Evolutionary conservation across 2,888 invertebrate genomes (phyloP).

Genomic region (Arge pagana): DNA sequence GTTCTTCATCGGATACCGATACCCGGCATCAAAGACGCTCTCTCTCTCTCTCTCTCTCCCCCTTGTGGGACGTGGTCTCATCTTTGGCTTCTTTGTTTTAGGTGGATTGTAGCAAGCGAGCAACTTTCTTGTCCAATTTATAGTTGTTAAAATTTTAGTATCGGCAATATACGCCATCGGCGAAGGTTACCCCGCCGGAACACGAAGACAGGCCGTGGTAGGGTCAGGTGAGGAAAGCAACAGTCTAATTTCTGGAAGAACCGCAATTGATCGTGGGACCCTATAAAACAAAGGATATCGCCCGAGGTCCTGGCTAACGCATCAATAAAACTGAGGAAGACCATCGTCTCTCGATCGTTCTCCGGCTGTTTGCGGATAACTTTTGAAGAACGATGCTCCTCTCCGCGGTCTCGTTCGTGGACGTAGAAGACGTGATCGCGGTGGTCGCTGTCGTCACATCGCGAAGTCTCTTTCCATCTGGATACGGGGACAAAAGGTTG

Average conservation of each 20-base stretch:
- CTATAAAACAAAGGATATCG: slow-evolving; percentile 37
- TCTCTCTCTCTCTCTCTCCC: slow-evolving; percentile 8
- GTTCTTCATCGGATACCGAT: no score
- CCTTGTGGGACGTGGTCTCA: no score
- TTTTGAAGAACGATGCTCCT: not conserved
- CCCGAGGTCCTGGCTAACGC: not conserved
- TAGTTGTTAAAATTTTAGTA: slow-evolving; percentile 43
- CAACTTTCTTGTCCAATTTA: slow-evolving; percentile 47
- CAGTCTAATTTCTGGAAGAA: slow-evolving; percentile 40
- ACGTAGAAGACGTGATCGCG: no score
- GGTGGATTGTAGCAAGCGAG: slow-evolving; percentile 28
- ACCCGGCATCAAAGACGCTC: no score
- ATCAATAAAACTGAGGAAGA: not conserved
- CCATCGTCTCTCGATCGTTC: no score
- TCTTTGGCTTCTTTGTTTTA: slow-evolving; percentile 33
- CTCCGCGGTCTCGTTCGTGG: no score
- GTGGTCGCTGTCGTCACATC: no score
- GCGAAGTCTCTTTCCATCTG: no score
- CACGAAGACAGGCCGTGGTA: not conserved
- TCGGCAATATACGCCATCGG: slow-evolving; percentile 34
- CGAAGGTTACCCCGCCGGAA: not conserved
- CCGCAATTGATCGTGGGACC: slow-evolving; percentile 46
- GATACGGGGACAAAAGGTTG: no score
- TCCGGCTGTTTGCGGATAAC: no score
- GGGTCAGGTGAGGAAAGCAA: not conserved